phyloP scores from a whole-genome alignment of 2,888 invertebrate species.

The Himalopsyche japonica region DNA sequence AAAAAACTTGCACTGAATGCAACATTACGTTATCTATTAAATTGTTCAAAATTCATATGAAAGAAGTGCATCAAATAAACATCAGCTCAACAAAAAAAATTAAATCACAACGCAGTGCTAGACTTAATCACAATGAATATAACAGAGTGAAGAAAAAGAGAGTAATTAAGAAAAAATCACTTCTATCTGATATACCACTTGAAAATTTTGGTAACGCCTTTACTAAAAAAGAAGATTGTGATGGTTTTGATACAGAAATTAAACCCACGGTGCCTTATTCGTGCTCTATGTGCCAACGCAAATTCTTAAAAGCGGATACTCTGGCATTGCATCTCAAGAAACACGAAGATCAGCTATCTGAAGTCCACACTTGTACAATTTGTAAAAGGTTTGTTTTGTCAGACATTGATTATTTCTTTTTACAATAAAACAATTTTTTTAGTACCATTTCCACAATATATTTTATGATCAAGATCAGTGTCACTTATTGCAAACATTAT shows the following conservation, averaged over 20 bases:
- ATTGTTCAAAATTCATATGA: conserved; percentile 14
- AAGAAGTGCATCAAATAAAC: conserved; percentile 6
- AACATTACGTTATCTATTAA: conserved; percentile 5
- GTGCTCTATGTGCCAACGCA: conserved; percentile 52
- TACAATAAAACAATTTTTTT: too few relatives aligned
- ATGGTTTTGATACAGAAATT: not conserved
- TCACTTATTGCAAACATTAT: too few relatives aligned
- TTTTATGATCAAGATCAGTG: too few relatives aligned
- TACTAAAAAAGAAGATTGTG: conserved; percentile 28
- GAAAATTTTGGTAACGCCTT: not conserved
- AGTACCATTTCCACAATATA: too few relatives aligned
- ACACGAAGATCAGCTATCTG: conserved; percentile 47
- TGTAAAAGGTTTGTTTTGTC: conserved; percentile 45
- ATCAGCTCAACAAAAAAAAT: not conserved
- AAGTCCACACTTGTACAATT: conserved; percentile 48
- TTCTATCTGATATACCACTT: conserved; percentile 7
- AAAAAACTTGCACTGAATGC: conserved; percentile 24
- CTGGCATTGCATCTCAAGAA: conserved; percentile 49
- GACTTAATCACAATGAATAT: conserved; percentile 8
- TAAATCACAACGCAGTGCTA: not conserved
- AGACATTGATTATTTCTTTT: too few relatives aligned
- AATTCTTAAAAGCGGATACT: conserved; percentile 49
- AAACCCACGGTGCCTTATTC: conserved; percentile 41
- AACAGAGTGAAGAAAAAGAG: conserved; percentile 22
- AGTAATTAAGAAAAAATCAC: conserved; percentile 38